Conservation (phyloP, 2,113 vertebrate genomes). For the Nycticryphes semicollaris region DNA sequence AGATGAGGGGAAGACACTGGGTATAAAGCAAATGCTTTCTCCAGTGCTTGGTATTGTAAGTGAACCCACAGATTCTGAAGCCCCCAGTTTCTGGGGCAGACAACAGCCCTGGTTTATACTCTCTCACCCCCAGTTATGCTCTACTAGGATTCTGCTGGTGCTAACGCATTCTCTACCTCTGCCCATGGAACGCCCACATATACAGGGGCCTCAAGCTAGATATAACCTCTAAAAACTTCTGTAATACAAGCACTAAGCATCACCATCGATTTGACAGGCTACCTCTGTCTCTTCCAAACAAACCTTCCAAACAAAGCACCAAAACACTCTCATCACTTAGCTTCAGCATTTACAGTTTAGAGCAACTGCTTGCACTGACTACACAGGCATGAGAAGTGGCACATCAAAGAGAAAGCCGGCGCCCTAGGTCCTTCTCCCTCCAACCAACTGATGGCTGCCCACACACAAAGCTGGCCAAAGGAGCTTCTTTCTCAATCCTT, state of each 20-base stretch:
- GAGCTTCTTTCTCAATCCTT: neutral
- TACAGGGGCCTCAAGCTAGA: neutral
- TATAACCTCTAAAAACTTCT: neutral
- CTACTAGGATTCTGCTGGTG: neutral
- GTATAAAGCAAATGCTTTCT: neutral
- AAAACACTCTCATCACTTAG: neutral
- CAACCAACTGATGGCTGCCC: accelerated
- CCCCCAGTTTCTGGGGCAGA: neutral
- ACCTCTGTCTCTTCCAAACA: neutral
- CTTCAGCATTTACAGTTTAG: neutral
- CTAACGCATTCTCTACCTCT: neutral
- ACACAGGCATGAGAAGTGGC: neutral
- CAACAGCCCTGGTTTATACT: neutral
- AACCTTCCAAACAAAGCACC: neutral
- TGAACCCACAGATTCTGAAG: neutral
- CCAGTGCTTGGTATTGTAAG: neutral
- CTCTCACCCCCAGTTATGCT: neutral
- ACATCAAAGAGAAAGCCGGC: neutral
- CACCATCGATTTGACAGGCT: neutral
- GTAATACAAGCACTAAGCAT: neutral
- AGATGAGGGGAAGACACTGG: neutral
- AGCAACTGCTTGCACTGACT: neutral
- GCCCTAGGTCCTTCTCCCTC: neutral
- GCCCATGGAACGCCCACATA: neutral
- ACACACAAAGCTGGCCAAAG: neutral